phyloP scores from a whole-genome alignment of 30 jellyfish, hydroid and myxozoan species.

The Turritopsis dohrnii region DNA sequence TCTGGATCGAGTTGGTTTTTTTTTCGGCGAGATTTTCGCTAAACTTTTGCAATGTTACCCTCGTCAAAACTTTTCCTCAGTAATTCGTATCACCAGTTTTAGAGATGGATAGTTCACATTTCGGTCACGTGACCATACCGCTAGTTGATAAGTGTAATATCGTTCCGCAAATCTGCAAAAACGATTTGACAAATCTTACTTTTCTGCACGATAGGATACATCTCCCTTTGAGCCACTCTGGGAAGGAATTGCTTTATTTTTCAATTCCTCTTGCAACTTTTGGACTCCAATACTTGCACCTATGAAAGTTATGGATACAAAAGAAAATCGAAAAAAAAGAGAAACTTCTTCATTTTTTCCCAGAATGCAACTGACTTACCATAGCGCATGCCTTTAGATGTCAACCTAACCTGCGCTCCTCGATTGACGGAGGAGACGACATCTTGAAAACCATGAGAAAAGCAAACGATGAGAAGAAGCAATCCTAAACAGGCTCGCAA shows the following conservation, averaged over 20 bases:
- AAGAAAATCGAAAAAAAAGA: not conserved
- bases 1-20: too few species aligned
- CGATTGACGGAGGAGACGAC: not conserved
- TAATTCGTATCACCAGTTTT: too few species aligned
- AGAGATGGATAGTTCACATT: too few species aligned
- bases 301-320: not conserved
- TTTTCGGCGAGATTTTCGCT: too few species aligned
- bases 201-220: not conserved
- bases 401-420: slow-evolving; percentile 11
- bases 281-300: slow-evolving; percentile 14
- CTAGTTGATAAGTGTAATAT: too few species aligned
- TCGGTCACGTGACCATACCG: too few species aligned
- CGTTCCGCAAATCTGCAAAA: too few species aligned
- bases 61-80: too few species aligned
- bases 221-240: not conserved
- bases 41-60: too few species aligned
- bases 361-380: not conserved
- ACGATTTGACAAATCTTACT: slow-evolving; percentile 9
- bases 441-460: not conserved
- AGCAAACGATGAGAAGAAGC: not conserved
- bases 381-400: slow-evolving; percentile 10
- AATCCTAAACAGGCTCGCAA: not conserved
- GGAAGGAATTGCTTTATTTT: slow-evolving; percentile 4
- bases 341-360: not conserved
- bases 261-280: slow-evolving; percentile 10